A percentile compares a stretch with the other conserved stretches of the same genome.
Conservation (phyloP, 1,140 invertebrate genomes). For the Leptopilina boulardi region DNA sequence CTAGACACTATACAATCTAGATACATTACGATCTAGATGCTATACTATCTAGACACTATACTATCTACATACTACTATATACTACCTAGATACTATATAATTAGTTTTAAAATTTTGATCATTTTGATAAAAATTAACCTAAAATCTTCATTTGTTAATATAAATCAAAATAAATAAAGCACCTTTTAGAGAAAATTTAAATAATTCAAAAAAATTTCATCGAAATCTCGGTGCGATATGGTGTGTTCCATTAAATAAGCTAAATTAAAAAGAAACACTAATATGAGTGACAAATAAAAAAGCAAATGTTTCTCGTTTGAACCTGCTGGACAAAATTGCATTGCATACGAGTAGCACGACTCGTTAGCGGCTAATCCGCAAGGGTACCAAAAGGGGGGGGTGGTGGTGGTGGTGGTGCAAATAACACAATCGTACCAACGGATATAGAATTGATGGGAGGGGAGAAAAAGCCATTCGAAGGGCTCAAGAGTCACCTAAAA, state of each 20-base stretch:
- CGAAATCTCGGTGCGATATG: background rate
- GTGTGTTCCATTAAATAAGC: background rate
- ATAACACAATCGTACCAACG: conserved; percentile 25
- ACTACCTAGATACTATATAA: too few species aligned
- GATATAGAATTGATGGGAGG: conserved; percentile 3
- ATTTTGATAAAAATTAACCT: too few species aligned
- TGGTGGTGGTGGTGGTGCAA: conserved; percentile 35
- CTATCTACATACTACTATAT: too few species aligned
- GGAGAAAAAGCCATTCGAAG: conserved; percentile 32
- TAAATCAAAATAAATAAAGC: too few species aligned
- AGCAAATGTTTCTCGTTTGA: conserved; percentile 48
- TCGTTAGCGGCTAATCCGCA: conserved; percentile 70
- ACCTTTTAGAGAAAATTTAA: too few species aligned
- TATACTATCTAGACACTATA: too few species aligned
- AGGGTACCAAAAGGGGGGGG: conserved; percentile 49
- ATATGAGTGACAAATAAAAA: conserved; percentile 51
- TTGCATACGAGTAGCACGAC: conserved; percentile 67
- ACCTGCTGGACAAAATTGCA: conserved; percentile 60
- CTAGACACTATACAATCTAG: too few species aligned
- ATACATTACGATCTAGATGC: too few species aligned
- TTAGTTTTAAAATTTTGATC: too few species aligned
- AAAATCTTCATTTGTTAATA: too few species aligned
- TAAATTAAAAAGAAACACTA: conserved; percentile 3
- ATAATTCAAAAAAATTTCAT: too few species aligned
- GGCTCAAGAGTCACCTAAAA: conserved; percentile 65